Conservation (phyloP, 2,113 vertebrate genomes). For the Orycteropus afer region DNA sequence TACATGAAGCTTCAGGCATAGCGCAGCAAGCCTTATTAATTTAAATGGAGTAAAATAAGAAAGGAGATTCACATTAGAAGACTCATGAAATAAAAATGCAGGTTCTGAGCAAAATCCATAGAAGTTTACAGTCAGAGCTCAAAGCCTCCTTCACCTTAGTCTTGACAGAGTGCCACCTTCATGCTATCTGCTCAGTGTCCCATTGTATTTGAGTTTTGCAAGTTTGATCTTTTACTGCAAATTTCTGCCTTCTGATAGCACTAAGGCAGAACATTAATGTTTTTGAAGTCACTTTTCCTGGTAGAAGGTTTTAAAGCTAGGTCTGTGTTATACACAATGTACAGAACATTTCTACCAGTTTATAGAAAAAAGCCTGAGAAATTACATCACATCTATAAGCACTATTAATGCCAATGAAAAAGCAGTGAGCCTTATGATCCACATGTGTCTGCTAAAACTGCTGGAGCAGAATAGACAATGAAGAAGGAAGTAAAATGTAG, state of each 20-base stretch:
- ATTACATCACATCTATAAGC: slow-evolving; percentile 58
- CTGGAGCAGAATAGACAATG: slow-evolving; percentile 67
- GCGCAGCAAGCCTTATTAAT: slow-evolving; percentile 62
- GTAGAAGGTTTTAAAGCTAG: slow-evolving; percentile 69
- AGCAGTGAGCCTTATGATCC: slow-evolving; percentile 48
- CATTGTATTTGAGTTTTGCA: slow-evolving; percentile 66
- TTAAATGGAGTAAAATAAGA: slow-evolving; percentile 67
- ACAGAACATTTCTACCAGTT: slow-evolving; percentile 59
- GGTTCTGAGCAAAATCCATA: slow-evolving; percentile 79
- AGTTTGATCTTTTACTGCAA: slow-evolving; percentile 74
- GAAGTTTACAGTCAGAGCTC: slow-evolving; percentile 76
- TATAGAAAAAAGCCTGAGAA: slow-evolving; percentile 57
- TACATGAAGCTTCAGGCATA: slow-evolving; percentile 48
- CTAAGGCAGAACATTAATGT: slow-evolving; percentile 54
- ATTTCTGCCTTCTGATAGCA: slow-evolving; percentile 65
- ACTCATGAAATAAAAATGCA: slow-evolving; percentile 82
- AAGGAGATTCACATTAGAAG: slow-evolving; percentile 81
- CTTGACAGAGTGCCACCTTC: slow-evolving; percentile 62
- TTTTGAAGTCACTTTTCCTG: slow-evolving; percentile 65
- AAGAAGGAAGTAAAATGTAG: slow-evolving; percentile 50
- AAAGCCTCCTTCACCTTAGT: slow-evolving; percentile 62
- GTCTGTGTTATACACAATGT: slow-evolving; percentile 57
- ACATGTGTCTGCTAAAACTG: slow-evolving; percentile 67
- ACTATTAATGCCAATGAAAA: slow-evolving; percentile 73
- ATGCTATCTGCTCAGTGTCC: slow-evolving; percentile 65